These are phyloP conservation scores for Drosophila burlai DNA, from an alignment of 1,140 invertebrate species.

Conservation along the genomic window DNA sequence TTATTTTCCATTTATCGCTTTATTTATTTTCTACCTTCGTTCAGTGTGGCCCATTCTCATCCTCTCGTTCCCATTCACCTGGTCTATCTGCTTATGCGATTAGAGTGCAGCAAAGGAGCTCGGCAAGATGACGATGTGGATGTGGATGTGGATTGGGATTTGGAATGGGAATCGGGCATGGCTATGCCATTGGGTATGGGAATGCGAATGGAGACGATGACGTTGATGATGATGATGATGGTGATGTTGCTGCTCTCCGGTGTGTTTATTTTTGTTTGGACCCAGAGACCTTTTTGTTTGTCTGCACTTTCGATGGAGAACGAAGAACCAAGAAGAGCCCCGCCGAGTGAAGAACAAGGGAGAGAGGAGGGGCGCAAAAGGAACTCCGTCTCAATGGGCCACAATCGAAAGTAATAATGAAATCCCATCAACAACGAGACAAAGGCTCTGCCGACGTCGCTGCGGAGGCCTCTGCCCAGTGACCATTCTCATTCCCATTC, in stretches of 20 bases:
- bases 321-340: slow-evolving; percentile 11
- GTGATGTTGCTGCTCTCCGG: slow-evolving; percentile 39
- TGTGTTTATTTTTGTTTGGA: slow-evolving; percentile 77
- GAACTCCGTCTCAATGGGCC: slow-evolving; percentile 62
- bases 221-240: slow-evolving; percentile 33
- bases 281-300: slow-evolving; percentile 61
- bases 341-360: background rate
- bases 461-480: slow-evolving; percentile 25
- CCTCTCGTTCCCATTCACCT: slow-evolving; percentile 13
- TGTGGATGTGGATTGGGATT: slow-evolving; percentile 19
- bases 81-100: slow-evolving; percentile 77
- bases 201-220: slow-evolving; percentile 21
- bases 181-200: slow-evolving; percentile 14
- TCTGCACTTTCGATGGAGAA: slow-evolving; percentile 37
- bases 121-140: slow-evolving; percentile 40
- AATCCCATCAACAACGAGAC: slow-evolving; percentile 74
- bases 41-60: slow-evolving; percentile 54
- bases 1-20: slow-evolving; percentile 82
- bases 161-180: background rate
- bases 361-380: slow-evolving; percentile 7
- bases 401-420: slow-evolving; percentile 83
- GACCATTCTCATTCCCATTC: slow-evolving; percentile 39
- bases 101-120: slow-evolving; percentile 64
- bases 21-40: slow-evolving; percentile 76
- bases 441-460: slow-evolving; percentile 32